phyloP scores from a whole-genome alignment of 2,888 invertebrate genomes.

The Aromia moschata region DNA sequence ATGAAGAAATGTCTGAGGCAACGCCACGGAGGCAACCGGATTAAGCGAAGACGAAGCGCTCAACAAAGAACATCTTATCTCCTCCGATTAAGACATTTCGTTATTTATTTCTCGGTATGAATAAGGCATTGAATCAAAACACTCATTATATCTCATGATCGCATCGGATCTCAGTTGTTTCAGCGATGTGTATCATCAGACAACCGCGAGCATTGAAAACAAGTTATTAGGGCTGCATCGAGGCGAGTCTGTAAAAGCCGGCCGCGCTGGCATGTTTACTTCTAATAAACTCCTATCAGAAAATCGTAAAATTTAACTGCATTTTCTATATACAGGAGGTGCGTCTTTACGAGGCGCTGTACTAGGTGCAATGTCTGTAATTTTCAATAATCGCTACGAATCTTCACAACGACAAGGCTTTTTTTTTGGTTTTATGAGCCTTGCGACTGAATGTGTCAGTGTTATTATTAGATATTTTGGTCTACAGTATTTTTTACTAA shows the following conservation, averaged over 20 bases:
- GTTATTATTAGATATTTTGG: too few species aligned
- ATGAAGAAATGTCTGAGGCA: slow-evolving; percentile 14
- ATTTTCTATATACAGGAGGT: slow-evolving; percentile 15
- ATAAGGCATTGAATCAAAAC: slow-evolving; percentile 58
- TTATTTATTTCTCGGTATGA: slow-evolving; percentile 55
- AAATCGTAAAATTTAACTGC: slow-evolving; percentile 33
- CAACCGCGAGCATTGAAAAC: slow-evolving; percentile 52
- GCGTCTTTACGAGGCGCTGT: background rate
- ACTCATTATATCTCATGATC: slow-evolving; percentile 56
- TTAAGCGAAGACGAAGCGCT: slow-evolving; percentile 21
- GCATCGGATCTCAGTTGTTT: slow-evolving; percentile 39
- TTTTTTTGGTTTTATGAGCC: too few species aligned
- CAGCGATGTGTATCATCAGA: slow-evolving; percentile 51
- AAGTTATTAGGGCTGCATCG: slow-evolving; percentile 55
- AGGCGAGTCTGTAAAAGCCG: slow-evolving; percentile 51
- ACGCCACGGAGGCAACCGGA: slow-evolving; percentile 6
- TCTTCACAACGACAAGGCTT: too few species aligned
- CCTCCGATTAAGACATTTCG: slow-evolving; percentile 55
- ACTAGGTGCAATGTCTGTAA: background rate
- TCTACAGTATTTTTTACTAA: too few species aligned
- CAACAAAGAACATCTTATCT: slow-evolving; percentile 36
- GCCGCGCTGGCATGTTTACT: slow-evolving; percentile 45
- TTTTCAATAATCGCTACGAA: too few species aligned
- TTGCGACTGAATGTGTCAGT: too few species aligned
- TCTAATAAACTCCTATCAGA: slow-evolving; percentile 44